Base-by-base conservation (phyloP, 2,888 invertebrate species). In the Lacanobia wlatinum region DNA sequence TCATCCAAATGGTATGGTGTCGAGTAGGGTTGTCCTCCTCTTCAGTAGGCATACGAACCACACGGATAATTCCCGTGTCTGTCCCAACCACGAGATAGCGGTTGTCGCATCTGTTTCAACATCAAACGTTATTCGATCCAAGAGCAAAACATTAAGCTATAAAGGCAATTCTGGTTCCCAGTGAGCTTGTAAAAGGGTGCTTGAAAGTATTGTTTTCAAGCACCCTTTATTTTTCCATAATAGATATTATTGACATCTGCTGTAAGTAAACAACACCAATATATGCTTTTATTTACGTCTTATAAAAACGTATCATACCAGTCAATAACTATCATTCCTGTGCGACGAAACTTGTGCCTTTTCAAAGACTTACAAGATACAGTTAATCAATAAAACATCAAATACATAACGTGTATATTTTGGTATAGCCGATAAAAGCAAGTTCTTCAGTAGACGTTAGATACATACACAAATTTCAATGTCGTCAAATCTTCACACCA, bases 401-500 rank as follows among this genome's bases (percentile, higher is more conserved):
- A 58, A 38, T 34, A 12, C 10, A 10, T 21, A 21, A 14, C n/a
- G 14, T 52, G 18, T 34, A 40, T 18, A 9, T 9, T 9, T 34
- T 14, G 18, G 9, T 18, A 55, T 18, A 9, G 4, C 10, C 18
- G 28, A 61, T 4, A 1, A n/a, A n/a, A 34, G n/a, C 9, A 6
- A 5, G 7, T 9, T 62, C 2, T 62, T 5, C n/a, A 7, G 21
- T 9, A 52, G 5, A 9, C 21, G 14, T 2, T 28, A 28, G 28
- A 28, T 59, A 85, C 23, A n/a, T 48, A 28, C 96, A 96, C 78
- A 84, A 96, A 96, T 74, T 86, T 89, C 7, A 95, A 83, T 1
- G 90, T 78, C 3, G 94, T 94, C 38, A 96, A 90, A 73, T 93
- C 90, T 64, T 96, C 95, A 64, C 90, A 90, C 96, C 96, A 96